Base-by-base conservation (phyloP, 2,888 invertebrate genomes). In the Willowsia nigromaculata region DNA sequence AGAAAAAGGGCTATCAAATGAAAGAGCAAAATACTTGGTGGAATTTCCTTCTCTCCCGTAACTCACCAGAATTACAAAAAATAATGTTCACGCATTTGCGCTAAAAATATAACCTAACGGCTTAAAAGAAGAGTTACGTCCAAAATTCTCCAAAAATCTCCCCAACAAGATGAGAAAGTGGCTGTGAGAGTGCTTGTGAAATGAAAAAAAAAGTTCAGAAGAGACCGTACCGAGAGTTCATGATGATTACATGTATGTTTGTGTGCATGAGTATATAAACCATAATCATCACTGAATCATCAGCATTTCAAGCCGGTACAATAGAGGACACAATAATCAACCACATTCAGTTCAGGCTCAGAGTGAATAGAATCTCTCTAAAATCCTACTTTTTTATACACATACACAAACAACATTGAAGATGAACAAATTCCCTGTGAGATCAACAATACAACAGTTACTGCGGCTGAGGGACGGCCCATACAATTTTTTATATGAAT, bases 401-500 rank as follows among this genome's bases (percentile, higher is more conserved):
- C 6, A 22, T 78, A 78, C 71, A 43, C 78, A 53, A 53, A 78
- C 78, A 53, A 33, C 30, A 30, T 50, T n/a, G 30, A 78, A 30
- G 53, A 78, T 53, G 78, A 78, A 78, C 50, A 53, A 47, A 78
- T 78, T 53, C 53, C n/a, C 53, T 30, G 33, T 33, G 78, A 78
- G 53, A 83, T 83, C 27, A 47, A 65, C 68, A 82, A 82, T 82
- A 68, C 65, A 37, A 33, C 47, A 43, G 47, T 53, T 81, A 81
- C 71, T 71, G 62, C 37, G 87, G 74, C 71, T 78, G 76, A 53
- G 83, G 86, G 83, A 90, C 86, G 76, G 88, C 50, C 90, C 78
- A 84, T 86, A 84, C 56, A 90, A 89, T 76, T 87, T 80, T 85
- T 76, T 76, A 76, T 84, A 68, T 91, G 91, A 91, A 91, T 91